Evolutionary conservation across 2,113 vertebrate genomes (phyloP), one percentile per base, ranked within the genome.

Genomic region (Lutjanus erythropterus): DNA sequence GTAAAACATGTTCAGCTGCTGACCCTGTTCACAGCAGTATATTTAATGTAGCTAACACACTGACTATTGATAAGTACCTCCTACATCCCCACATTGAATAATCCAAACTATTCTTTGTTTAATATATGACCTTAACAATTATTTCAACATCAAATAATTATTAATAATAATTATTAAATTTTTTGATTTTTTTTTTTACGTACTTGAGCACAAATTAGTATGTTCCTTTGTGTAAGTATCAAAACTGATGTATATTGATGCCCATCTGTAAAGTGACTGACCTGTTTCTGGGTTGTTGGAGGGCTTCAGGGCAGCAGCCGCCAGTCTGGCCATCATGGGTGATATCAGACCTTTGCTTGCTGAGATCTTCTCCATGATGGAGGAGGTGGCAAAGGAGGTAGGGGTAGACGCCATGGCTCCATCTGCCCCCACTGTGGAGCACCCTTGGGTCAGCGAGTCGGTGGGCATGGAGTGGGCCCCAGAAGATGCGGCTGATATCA

Each of bases 261-360:
- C 37, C 6, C n/a, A 1, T 18, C 58, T 49, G 50, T 61, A 12
- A 64, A 59, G 55, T 55, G 65, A 90, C 97, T 96, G 82, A 99
- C 98, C 98, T 97, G 95, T 87, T 79, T 98, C 97, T 55, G 90
- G 90, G 83, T 94, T 93, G 86, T 94, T 93, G 39, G 96, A 94
- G 50, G 98, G 96, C 88, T 97, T 99, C 85, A 99, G 96, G 9
- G 98, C 98, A 3, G 97, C 97, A 0, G 98, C 98, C n/a, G 98
- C 98, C 91, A 99, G 90, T 80, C 97, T 93, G 78, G 98, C 98
- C 98, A 99, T 99, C 98, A 99, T 99, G 47, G 98, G 98, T 0
- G 98, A 99, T 92, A 99, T 99, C 90, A 99, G 95, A 41, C 98
- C 97, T 92, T 99, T 99, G 94, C 97, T 99, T 37, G 98, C 97